Base-by-base conservation (phyloP, 2,113 vertebrate species). In the Rhagologus leucostigma region DNA sequence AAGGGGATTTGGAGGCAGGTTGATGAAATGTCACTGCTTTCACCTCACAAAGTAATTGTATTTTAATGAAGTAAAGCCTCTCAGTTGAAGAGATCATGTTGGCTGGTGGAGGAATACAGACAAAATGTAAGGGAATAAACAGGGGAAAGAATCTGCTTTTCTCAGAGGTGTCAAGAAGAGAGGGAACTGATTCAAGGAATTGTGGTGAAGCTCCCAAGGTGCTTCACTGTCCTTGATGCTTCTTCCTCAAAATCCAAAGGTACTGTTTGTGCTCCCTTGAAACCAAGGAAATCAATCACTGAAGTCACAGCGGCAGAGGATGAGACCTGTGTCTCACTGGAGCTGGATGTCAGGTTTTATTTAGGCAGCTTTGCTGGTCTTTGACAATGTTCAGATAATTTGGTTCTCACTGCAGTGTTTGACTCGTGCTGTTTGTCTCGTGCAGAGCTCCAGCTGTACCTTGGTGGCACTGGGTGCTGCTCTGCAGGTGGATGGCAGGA, bases 351-450 rank as follows among this genome's bases (percentile, higher is more conserved):
- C 32, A 67, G 53, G 22, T 37, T 77, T 63, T 44, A 3, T 63
- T 74, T 24, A 4, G 57, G 50, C 41, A 52, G 29, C 65, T 84
- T 44, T 77, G 29, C 35, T 65, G 69, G 7, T 53, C 50, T 76
- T 47, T 57, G 42, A 1, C 27, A 32, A 6, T 5, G 32, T 27
- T 70, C 13, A 32, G 3, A 7, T 16, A 3, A 18, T 53, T 77
- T 82, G 41, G 11, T 47, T 26, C 21, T 80, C 23, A 2, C 1
- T 33, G 21, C 22, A 27, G 8, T 1, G 24, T 62, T 64, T 39
- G 16, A 26, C 11, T 10, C 5, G 3, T 29, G 60, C 4, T 2
- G 3, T 65, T 62, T 74, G 35, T 15, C 4, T 0, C 8, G 13
- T 21, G 27, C 11, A 13, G 26, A 74, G 39, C 39, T 55, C 47